Evolutionary conservation across 2,888 invertebrate species (phyloP), one percentile per base, ranked within the genome.

Genomic region (Erebia palarica): DNA sequence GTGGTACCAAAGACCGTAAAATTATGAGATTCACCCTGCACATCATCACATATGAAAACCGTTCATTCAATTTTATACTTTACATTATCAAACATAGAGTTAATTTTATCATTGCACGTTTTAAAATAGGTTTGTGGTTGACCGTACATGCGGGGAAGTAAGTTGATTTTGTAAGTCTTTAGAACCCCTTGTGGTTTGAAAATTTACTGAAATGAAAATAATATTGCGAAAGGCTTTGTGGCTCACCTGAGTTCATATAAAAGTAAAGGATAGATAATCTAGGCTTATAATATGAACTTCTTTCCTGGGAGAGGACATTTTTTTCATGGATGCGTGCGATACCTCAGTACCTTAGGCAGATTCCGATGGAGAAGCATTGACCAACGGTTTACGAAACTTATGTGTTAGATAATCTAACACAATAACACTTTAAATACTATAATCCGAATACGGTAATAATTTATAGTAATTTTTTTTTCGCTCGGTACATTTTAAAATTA

Each of bases 1-100:
- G 68, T 68, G 70, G 70, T 57, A 68, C 68, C 68, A 73, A 65
- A 73, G 68, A 73, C 66, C 65, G 73, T 65, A 70, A 73, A 70
- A 68, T 68, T 70, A 70, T 70, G 68, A 70, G 68, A 61, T 70
- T 65, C 68, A 64, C 58, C 42, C 55, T 70, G 68, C 65, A 70
- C 68, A 51, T 49, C 67, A 57, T 60, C n/a, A 68, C 58, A 51
- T 44, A 51, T 57, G 61, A 49, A 10, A 27, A 44, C 36, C 1
- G 14, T 60, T 47, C 16, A 59, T 44, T 21, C 55, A 49, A 59
- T 57, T 65, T 57, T 47, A 59, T n/a, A 21, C 18, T 21, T 27
- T 65, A 65, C 13, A 13, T 1, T 27, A 7, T 49, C 59, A n/a
- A 13, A 5, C 5, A 61, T 72, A 69, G 16, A 27, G 57, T 11